Base-by-base conservation (phyloP, 2,888 invertebrate species). In the Thysanoteuthis rhombus region DNA sequence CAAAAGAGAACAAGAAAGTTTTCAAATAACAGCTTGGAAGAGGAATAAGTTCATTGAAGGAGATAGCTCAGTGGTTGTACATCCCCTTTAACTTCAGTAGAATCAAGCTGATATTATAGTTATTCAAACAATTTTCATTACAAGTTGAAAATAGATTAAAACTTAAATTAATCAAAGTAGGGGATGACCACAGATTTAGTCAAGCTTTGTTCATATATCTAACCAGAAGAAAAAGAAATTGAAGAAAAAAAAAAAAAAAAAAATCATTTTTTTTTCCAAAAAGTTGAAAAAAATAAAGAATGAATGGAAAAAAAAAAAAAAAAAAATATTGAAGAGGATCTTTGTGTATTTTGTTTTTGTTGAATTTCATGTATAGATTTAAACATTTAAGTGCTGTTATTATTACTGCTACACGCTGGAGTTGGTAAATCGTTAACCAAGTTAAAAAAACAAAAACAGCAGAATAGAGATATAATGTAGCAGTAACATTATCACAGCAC, bases 261-360 rank as follows among this genome's bases (percentile, higher is more conserved):
- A n/a, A n/a, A n/a, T n/a, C n/a, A n/a, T n/a, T n/a, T n/a, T n/a
- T n/a, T n/a, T n/a, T n/a, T n/a, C n/a, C n/a, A n/a, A n/a, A n/a
- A n/a, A n/a, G n/a, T n/a, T n/a, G 10, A 42, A 42, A 42, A 42
- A 5, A 8, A 42, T 8, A 42, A 42, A 42, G 10, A 42, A 10
- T 1, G 19, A 16, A 16, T 75, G n/a, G 12, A 32, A 58, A 58
- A 58, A 6, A 32, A 75, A 6, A 32, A 32, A 75, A 32, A 32
- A 32, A n/a, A 75, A 75, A 75, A 75, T 75, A n/a, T 75, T 75
- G n/a, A n/a, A 75, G 75, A 75, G 75, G 75, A 75, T 75, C 75
- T 75, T 75, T 75, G 75, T 75, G 75, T 75, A 75, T 75, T n/a
- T 75, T 75, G n/a, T 58, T 75, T n/a, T 75, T n/a, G 75, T 75